Evolutionary conservation across 2,888 invertebrate species (phyloP), one percentile per base, ranked within the genome.

Genomic region (Abrostola triplasia): DNA sequence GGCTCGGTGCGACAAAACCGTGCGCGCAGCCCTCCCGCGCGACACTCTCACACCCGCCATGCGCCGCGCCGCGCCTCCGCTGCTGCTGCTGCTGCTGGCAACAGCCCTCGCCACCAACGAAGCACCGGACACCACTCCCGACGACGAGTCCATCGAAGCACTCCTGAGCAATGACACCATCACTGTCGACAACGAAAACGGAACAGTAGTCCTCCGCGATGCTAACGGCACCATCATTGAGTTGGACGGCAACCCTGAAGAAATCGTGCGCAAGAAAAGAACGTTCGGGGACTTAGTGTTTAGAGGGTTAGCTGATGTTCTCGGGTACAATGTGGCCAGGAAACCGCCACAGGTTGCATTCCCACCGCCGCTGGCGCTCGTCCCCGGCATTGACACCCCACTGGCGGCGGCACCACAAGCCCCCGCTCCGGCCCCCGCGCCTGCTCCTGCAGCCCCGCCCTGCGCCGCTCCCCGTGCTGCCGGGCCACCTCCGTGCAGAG

Each of bases 221-320:
- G 76, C 72, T 52, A 82, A 89, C 67, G 87, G 83, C 50, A 86
- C 87, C n/a, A 70, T 86, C 42, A 71, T 80, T 6, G 86, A 86
- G 5, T 60, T 82, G 0, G 88, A 89, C 57, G 87, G 84, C 5
- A 87, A 89, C 10, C 88, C 89, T 61, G 92, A 89, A 52, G 90
- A 92, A 9, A 83, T 94, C 38, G 92, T 94, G 53, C 84, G 95
- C n/a, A 91, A 90, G 85, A 95, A 95, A 79, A 82, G 95, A 59
- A 95, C 95, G 0, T 95, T 95, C 77, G 95, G 95, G 7, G 94
- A 95, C 59, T 85, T 95, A 68, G 93, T 95, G 81, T 95, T 95
- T 77, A 84, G 94, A 61, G 95, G 95, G 1, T 80, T 95, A n/a
- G 95, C 95, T 8, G 95, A 95, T 68, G 95, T 91, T 64, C 86